phyloP scores from a whole-genome alignment of 2,888 invertebrate genomes.

The Pachydiplax longipennis region DNA sequence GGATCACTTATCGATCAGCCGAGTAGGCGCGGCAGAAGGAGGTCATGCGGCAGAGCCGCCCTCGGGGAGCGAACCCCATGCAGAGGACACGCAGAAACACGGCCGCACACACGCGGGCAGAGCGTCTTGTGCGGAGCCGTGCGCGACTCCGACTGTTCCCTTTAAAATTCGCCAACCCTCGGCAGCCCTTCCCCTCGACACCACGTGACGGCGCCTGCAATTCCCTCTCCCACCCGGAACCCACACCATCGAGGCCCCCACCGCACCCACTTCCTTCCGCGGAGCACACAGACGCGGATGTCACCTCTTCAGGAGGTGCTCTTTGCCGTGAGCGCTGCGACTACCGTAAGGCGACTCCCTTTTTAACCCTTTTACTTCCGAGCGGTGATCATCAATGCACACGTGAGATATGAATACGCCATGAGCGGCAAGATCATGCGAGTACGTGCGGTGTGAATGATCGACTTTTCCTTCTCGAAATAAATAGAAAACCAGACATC shows the following conservation, averaged over 20 bases:
- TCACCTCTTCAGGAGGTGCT: neutral
- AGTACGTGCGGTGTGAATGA: too few relatives aligned
- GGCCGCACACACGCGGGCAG: neutral
- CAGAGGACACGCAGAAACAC: neutral
- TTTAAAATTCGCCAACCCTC: neutral
- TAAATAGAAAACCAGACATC: too few relatives aligned
- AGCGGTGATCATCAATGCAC: too few relatives aligned
- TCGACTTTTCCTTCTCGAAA: neutral
- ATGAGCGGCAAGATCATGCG: too few relatives aligned
- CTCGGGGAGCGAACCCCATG: neutral
- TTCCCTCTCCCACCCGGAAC: neutral
- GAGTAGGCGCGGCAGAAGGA: neutral
- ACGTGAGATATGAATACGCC: too few relatives aligned
- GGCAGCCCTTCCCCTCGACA: neutral
- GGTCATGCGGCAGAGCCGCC: slow-evolving; percentile 2
- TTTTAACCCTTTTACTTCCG: too few relatives aligned
- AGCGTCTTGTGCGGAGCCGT: neutral
- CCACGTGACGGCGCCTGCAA: slow-evolving; percentile 11
- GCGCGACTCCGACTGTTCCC: neutral
- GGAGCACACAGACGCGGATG: neutral
- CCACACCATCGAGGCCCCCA: slow-evolving; percentile 4
- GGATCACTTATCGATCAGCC: neutral
- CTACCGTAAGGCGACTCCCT: too few relatives aligned
- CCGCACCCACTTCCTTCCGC: neutral
- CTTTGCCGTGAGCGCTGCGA: neutral